Evolutionary conservation across 2,113 vertebrate genomes (phyloP).

Genomic region (Erythrolamprus reginae): DNA sequence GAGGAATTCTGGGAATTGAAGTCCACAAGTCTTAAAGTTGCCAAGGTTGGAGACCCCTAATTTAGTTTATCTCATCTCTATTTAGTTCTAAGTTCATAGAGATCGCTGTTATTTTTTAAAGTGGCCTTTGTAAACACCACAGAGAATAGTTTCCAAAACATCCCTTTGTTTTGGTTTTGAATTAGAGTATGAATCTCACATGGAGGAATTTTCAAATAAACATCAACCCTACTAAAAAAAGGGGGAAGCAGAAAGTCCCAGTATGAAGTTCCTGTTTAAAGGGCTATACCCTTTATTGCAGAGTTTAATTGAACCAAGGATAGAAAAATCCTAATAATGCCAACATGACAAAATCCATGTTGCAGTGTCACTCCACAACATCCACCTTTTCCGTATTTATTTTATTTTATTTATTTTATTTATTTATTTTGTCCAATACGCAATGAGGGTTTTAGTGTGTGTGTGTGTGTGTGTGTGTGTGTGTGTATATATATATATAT

Average conservation of each 20-base stretch:
- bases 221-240: neutral
- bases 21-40: no score
- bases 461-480: no score
- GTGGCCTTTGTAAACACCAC: neutral
- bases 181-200: neutral
- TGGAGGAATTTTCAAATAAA: neutral
- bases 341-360: neutral
- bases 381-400: no score
- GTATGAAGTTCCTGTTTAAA: neutral
- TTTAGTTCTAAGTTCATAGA: neutral
- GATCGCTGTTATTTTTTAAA: neutral
- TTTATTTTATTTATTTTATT: no score
- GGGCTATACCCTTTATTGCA: neutral
- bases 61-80: neutral
- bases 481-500: no score
- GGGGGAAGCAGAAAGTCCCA: neutral
- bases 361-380: neutral
- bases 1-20: no score
- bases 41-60: no score
- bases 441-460: no score
- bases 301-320: neutral
- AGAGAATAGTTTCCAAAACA: neutral
- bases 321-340: neutral
- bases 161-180: neutral
- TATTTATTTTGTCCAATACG: no score